Percentiles rank a stretch among this genome's conserved stretches.
Conservation (phyloP, 2,888 invertebrate genomes). For the Melangyna quadrimaculata region DNA sequence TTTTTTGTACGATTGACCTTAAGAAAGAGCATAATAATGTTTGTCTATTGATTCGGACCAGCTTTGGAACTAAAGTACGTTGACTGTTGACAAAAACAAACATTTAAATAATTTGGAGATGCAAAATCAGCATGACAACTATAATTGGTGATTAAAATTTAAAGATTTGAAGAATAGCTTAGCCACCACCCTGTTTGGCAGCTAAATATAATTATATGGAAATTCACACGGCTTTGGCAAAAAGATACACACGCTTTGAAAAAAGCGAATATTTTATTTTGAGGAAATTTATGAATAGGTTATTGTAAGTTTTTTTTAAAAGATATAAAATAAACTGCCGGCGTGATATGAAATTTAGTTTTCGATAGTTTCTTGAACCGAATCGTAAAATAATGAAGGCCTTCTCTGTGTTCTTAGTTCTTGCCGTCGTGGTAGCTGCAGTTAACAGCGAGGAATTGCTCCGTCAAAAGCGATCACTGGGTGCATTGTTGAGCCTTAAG, state of each 20-base stretch:
- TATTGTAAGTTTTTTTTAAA: conserved; percentile 7
- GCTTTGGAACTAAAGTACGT: background rate
- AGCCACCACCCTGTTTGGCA: conserved; percentile 31
- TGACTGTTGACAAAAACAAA: conserved; percentile 37
- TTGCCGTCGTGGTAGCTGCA: conserved; percentile 32
- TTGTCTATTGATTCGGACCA: background rate
- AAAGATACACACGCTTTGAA: conserved; percentile 32
- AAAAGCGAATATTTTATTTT: background rate
- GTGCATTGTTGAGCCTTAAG: conserved; percentile 22
- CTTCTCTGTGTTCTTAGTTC: conserved; percentile 40
- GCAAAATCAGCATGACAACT: conserved; percentile 53
- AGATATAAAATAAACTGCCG: conserved; percentile 75
- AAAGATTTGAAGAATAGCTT: background rate
- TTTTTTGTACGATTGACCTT: background rate
- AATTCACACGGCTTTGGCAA: conserved; percentile 1
- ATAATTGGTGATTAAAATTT: background rate
- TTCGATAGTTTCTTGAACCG: conserved; percentile 73
- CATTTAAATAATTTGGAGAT: conserved; percentile 31
- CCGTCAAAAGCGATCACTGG: conserved; percentile 43
- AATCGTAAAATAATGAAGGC: conserved; percentile 53
- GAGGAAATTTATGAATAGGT: conserved; percentile 19
- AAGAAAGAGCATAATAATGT: background rate
- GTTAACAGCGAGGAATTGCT: conserved; percentile 29
- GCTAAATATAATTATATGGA: background rate
- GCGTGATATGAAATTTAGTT: conserved; percentile 74